Conservation (phyloP, 2,888 invertebrate species). For the Clivina fossor region DNA sequence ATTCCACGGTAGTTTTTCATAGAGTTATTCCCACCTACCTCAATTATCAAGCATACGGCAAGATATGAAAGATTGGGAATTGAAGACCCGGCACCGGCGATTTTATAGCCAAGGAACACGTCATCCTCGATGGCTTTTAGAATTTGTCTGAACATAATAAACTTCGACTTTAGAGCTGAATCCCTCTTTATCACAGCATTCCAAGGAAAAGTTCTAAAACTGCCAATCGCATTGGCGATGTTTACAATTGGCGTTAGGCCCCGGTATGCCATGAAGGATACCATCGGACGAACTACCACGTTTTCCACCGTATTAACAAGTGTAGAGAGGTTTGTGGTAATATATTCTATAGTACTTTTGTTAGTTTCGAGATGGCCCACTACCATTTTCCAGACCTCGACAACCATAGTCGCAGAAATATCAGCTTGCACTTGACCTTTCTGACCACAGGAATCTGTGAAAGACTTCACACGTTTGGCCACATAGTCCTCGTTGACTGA, state of each 20-base stretch:
- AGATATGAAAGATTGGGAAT: not conserved
- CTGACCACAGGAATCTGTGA: not conserved
- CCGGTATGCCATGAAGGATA: slow-evolving; percentile 1
- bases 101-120: not conserved
- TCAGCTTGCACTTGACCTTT: not conserved
- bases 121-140: not conserved
- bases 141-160: not conserved
- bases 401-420: not conserved
- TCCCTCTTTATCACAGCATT: not conserved
- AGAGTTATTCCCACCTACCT: not conserved
- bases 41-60: not conserved
- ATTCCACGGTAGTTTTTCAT: not conserved
- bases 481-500: not conserved
- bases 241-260: not conserved
- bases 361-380: not conserved
- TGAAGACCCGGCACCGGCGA: not conserved
- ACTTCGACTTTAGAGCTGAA: not conserved
- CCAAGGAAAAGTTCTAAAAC: not conserved
- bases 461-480: not conserved
- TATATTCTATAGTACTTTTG: not conserved
- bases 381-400: not conserved
- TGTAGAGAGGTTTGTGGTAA: not conserved
- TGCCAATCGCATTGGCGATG: not conserved
- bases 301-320: not conserved
- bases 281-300: not conserved